phyloP scores from a whole-genome alignment of 2,888 invertebrate species.

The Orthosia cruda region DNA sequence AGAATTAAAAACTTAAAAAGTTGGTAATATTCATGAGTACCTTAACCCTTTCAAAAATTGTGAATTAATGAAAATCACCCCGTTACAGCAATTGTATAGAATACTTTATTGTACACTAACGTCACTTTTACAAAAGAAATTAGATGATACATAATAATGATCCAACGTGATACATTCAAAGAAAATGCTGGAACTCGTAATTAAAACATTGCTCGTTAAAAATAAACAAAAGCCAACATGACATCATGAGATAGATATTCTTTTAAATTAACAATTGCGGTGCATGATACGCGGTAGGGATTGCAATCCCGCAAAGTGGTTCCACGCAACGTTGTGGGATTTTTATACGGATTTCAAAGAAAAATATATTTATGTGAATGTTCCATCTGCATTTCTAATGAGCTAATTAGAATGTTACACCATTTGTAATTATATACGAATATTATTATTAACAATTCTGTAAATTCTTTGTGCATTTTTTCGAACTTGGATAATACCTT shows the following conservation, averaged over 20 bases:
- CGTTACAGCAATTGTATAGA: no score
- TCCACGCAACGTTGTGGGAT: background rate
- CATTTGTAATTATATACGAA: background rate
- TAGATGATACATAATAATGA: background rate
- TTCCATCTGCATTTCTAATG: background rate
- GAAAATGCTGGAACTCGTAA: background rate
- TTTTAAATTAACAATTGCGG: conserved; percentile 26
- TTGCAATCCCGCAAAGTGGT: conserved; percentile 38
- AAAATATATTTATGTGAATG: background rate
- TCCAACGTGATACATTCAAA: background rate
- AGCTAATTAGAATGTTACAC: background rate
- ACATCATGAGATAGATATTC: conserved; percentile 17
- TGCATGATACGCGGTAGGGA: background rate
- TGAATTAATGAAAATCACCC: no score
- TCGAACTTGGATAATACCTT: no score
- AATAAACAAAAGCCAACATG: conserved; percentile 2
- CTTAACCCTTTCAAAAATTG: no score
- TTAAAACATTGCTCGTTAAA: background rate
- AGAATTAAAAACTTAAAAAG: no score
- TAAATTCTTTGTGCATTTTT: background rate
- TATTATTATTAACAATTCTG: background rate
- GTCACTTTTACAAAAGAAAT: no score
- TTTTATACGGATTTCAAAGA: conserved; percentile 14
- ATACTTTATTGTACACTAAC: no score
- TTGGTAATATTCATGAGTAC: no score